phyloP scores from a whole-genome alignment of 2,888 invertebrate genomes.

The Alloscopus bannaensis region DNA sequence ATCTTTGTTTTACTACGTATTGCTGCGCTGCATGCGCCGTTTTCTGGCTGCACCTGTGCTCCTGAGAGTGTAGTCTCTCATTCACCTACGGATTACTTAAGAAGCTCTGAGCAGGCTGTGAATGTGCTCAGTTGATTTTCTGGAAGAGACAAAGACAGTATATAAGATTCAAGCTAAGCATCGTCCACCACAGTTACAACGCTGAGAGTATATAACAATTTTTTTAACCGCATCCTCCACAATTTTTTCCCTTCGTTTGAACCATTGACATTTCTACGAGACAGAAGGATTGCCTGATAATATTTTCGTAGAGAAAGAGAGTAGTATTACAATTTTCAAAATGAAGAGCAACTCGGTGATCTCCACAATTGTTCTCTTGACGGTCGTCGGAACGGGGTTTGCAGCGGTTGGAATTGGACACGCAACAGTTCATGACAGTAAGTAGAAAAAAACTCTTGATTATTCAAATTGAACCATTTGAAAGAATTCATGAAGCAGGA shows the following conservation, averaged over 20 bases:
- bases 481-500: no score
- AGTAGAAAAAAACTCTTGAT: conserved; percentile 56
- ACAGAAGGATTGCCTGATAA: no score
- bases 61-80: conserved; percentile 10
- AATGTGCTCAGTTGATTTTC: conserved; percentile 55
- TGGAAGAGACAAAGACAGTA: conserved; percentile 53
- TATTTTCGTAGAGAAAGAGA: no score
- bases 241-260: no score
- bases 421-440: conserved; percentile 71
- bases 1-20: no score
- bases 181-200: not conserved
- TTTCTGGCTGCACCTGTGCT: conserved; percentile 44
- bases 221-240: no score
- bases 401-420: conserved; percentile 70
- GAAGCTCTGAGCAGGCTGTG: conserved; percentile 46
- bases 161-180: conserved; percentile 5
- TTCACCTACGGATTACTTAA: conserved; percentile 52
- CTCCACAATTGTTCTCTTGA: conserved; percentile 55
- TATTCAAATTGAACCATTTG: no score
- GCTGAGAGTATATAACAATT: no score
- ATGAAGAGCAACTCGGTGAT: conserved; percentile 61
- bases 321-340: no score
- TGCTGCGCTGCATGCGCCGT: no score
- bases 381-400: conserved; percentile 58
- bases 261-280: no score